Conservation (phyloP, 2,797 vertebrate species). For the Pterois miles region DNA sequence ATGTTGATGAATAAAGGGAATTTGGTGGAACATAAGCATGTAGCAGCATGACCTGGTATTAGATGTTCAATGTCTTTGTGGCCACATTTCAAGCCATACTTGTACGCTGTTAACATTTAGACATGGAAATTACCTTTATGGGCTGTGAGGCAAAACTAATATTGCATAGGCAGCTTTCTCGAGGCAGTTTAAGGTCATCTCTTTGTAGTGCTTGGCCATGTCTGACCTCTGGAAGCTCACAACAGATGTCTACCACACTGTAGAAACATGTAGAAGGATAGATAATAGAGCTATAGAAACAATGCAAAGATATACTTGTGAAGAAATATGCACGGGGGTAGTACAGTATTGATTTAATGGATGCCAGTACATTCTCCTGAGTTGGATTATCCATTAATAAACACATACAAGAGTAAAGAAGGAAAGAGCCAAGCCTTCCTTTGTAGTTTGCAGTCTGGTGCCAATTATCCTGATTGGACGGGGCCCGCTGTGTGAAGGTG, state of each 20-base stretch:
- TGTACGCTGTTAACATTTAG: not conserved
- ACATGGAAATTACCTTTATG: not conserved
- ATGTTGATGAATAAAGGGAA: not conserved
- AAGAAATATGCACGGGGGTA: conserved; percentile 7
- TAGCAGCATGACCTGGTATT: not conserved
- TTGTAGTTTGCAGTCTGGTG: conserved; percentile 67
- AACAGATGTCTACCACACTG: not conserved
- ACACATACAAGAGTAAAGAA: conserved; percentile 16
- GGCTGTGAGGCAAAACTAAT: not conserved
- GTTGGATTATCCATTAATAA: conserved; percentile 37
- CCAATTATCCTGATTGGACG: conserved; percentile 77
- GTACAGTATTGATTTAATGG: conserved; percentile 9
- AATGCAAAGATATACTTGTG: not conserved
- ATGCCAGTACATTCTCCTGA: conserved; percentile 19
- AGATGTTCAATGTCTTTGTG: not conserved
- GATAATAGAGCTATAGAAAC: not conserved
- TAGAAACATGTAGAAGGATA: not conserved
- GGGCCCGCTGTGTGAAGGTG: conserved; percentile 52
- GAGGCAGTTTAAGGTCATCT: not conserved
- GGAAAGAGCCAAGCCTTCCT: conserved; percentile 19
- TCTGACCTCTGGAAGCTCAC: not conserved
- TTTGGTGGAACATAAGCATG: not conserved
- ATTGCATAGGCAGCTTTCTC: not conserved
- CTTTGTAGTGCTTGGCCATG: not conserved
- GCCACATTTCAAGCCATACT: not conserved